Evolutionary conservation across 2,888 invertebrate species (phyloP).

Genomic region (Ormyrus labotus): DNA sequence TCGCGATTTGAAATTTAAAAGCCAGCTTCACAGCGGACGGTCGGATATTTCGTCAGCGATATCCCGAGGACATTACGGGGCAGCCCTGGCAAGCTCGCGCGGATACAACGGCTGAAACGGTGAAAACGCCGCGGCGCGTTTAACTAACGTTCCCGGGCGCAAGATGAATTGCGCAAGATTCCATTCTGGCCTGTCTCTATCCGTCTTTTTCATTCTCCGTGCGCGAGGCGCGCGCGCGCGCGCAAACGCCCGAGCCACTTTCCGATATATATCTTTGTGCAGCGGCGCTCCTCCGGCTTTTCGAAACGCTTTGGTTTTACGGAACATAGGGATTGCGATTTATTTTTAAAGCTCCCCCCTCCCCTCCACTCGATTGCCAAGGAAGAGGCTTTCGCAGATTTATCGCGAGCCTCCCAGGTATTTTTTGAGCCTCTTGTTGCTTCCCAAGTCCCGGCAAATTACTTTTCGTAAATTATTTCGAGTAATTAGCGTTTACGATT

Average conservation of each 20-base stretch:
- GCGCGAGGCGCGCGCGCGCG: background rate
- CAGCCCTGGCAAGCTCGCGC: background rate
- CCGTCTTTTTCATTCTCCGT: constrained; percentile 44
- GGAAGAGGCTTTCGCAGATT: constrained; percentile 20
- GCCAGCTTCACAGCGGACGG: background rate
- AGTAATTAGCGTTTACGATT: no score
- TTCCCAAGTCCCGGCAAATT: background rate
- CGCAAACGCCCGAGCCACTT: constrained; percentile 3
- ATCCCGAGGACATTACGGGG: background rate
- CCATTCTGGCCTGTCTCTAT: constrained; percentile 50
- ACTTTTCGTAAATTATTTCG: background rate
- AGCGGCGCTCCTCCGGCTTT: constrained; percentile 13
- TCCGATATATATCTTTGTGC: constrained; percentile 42
- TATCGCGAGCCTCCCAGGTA: background rate
- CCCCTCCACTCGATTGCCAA: background rate
- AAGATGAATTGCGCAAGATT: constrained; percentile 51
- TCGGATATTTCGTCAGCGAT: background rate
- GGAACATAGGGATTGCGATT: constrained; percentile 29
- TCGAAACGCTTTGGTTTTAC: constrained; percentile 35
- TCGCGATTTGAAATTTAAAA: no score
- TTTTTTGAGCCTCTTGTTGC: background rate
- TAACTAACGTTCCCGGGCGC: constrained; percentile 34
- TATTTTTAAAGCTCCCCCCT: constrained; percentile 29
- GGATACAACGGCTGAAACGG: constrained; percentile 1
- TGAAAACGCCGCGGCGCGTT: constrained; percentile 12